Conservation (phyloP, 2,797 vertebrate species). For the Spondyliosoma cantharus region DNA sequence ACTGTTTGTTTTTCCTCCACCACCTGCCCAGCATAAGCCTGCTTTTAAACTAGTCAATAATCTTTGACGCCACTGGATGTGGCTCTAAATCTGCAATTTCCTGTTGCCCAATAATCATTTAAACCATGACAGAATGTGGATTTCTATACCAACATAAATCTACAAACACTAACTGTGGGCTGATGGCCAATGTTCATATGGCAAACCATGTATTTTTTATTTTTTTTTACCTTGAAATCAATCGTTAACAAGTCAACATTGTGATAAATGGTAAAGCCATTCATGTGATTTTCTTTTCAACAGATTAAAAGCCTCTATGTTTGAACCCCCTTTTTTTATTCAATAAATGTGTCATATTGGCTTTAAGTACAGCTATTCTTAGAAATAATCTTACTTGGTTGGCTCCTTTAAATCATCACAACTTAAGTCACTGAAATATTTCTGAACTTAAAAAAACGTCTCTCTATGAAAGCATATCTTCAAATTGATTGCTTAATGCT, state of each 20-base stretch:
- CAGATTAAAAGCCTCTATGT: slow-evolving; percentile 1
- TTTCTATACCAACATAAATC: neutral
- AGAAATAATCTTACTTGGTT: neutral
- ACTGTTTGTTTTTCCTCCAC: slow-evolving; percentile 43
- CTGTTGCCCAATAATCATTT: slow-evolving; percentile 16
- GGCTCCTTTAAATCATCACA: neutral
- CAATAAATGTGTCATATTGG: slow-evolving; percentile 1
- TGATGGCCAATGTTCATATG: neutral
- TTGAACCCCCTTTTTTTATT: neutral
- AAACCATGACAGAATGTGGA: slow-evolving; percentile 1
- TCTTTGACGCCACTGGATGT: slow-evolving; percentile 12
- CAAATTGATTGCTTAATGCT: slow-evolving; percentile 1
- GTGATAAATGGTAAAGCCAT: neutral
- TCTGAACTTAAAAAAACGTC: neutral
- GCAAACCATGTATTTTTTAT: neutral
- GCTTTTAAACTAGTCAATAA: slow-evolving; percentile 42
- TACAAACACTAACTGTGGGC: neutral
- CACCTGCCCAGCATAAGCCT: slow-evolving; percentile 50
- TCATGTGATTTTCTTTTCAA: slow-evolving; percentile 14
- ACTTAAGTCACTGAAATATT: neutral
- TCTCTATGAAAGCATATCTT: neutral
- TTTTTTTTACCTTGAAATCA: neutral
- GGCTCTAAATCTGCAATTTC: slow-evolving; percentile 22
- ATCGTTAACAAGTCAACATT: neutral
- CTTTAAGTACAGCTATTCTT: neutral